Evolutionary conservation across 2,113 vertebrate genomes (phyloP).

Genomic region (Verasper variegatus): DNA sequence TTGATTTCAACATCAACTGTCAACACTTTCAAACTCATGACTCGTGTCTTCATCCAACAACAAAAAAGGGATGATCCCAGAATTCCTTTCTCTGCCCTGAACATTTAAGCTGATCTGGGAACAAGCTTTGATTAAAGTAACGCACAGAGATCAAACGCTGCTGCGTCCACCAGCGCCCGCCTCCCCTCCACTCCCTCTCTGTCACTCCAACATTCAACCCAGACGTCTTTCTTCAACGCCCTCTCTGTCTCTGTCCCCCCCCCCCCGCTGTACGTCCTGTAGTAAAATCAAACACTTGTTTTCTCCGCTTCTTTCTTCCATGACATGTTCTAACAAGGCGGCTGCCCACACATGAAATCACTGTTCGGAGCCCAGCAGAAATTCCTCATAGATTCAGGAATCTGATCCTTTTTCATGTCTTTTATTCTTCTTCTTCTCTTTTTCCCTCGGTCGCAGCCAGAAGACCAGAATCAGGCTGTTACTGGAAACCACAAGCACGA

Average conservation of each 20-base stretch:
- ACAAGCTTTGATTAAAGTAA: background rate
- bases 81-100: background rate
- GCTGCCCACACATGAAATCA: slow-evolving; percentile 30
- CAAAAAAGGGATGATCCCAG: background rate
- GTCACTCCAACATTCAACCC: background rate
- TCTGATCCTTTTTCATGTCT: slow-evolving; percentile 9
- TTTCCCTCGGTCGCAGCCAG: background rate
- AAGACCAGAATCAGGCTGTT: no score
- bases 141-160: background rate
- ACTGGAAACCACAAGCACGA: no score
- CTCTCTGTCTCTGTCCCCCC: background rate
- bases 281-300: slow-evolving; percentile 32
- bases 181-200: no score
- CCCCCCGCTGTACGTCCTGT: background rate
- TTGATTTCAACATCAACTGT: no score
- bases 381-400: slow-evolving; percentile 19
- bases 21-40: no score
- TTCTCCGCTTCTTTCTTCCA: background rate
- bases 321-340: slow-evolving; percentile 48
- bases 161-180: no score
- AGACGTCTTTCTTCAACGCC: background rate
- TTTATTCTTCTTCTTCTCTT: background rate
- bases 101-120: background rate
- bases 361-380: slow-evolving; percentile 4
- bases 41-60: no score